Percentiles rank a stretch among this genome's conserved stretches.
Evolutionary conservation across 2,888 invertebrate species (phyloP).

Genomic region (Callyntrura guangdongensis): DNA sequence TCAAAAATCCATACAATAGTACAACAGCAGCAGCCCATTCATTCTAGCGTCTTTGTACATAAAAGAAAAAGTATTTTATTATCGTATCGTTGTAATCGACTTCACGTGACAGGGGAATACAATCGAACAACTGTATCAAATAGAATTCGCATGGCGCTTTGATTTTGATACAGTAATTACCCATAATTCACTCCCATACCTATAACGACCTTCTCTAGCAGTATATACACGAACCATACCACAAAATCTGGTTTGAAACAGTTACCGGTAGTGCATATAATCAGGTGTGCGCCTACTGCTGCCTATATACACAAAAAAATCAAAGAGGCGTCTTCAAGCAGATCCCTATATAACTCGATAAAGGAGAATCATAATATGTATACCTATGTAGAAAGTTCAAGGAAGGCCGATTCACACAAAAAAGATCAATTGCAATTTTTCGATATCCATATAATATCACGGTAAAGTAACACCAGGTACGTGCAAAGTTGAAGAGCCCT

Average conservation of each 20-base stretch:
- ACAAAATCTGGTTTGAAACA: constrained; percentile 57
- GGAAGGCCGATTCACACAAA: neutral
- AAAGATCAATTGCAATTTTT: neutral
- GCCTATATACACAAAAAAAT: neutral
- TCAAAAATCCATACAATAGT: too few species aligned
- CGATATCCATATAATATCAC: neutral
- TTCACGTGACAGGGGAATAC: constrained; percentile 41
- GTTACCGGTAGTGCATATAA: constrained; percentile 9
- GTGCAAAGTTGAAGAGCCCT: neutral
- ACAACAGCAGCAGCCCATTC: neutral
- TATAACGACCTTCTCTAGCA: constrained; percentile 14
- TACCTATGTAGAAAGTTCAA: neutral
- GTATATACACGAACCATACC: neutral
- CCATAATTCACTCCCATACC: constrained; percentile 44
- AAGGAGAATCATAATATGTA: neutral
- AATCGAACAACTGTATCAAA: constrained; percentile 35
- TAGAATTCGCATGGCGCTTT: constrained; percentile 19
- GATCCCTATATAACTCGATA: neutral
- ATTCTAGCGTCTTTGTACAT: constrained; percentile 21
- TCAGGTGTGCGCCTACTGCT: too few species aligned
- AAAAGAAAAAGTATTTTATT: constrained; percentile 27
- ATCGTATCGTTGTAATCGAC: constrained; percentile 29
- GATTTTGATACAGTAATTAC: constrained; percentile 53
- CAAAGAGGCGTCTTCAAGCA: neutral
- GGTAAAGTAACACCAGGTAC: neutral